These are phyloP conservation scores for Neofelis nebulosa DNA, from an alignment of 2,113 vertebrate genomes.

Conservation along the genomic window DNA sequence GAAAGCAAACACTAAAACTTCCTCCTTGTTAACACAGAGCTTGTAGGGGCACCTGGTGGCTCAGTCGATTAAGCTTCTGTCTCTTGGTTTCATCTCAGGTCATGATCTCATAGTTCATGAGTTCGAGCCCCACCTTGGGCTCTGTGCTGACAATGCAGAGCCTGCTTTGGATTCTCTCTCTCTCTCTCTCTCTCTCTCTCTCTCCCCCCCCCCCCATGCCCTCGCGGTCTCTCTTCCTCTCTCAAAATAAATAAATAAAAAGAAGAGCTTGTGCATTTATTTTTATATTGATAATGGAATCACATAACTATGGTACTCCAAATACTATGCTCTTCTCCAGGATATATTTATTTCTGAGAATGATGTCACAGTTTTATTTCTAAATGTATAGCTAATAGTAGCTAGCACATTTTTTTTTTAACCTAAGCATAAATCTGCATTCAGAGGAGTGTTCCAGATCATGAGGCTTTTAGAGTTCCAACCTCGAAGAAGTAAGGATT, in stretches of 20 bases:
- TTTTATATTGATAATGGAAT: conserved; percentile 31
- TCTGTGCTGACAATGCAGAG: too few species aligned
- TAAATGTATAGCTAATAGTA: not conserved
- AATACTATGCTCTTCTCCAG: not conserved
- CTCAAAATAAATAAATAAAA: not conserved
- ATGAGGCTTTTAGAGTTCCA: not conserved
- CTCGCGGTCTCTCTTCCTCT: too few species aligned
- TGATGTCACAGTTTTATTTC: not conserved
- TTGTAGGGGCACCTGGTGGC: too few species aligned
- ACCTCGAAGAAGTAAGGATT: not conserved
- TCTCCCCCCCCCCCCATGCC: too few species aligned
- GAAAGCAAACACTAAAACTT: not conserved
- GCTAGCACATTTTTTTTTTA: conserved; percentile 26
- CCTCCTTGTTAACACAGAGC: not conserved
- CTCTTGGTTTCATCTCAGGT: too few species aligned
- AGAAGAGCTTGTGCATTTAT: not conserved
- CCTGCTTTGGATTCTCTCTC: too few species aligned
- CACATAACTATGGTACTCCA: not conserved
- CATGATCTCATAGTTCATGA: too few species aligned
- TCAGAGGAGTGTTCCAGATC: not conserved
- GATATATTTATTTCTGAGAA: conserved; percentile 21
- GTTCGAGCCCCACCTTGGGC: too few species aligned
- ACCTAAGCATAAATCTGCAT: not conserved
- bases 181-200: too few species aligned
- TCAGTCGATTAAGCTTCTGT: too few species aligned